A percentile compares a stretch with the other conserved stretches of the same genome.
Evolutionary conservation across 2,797 vertebrate species (phyloP).

Genomic region (Fringilla coelebs): DNA sequence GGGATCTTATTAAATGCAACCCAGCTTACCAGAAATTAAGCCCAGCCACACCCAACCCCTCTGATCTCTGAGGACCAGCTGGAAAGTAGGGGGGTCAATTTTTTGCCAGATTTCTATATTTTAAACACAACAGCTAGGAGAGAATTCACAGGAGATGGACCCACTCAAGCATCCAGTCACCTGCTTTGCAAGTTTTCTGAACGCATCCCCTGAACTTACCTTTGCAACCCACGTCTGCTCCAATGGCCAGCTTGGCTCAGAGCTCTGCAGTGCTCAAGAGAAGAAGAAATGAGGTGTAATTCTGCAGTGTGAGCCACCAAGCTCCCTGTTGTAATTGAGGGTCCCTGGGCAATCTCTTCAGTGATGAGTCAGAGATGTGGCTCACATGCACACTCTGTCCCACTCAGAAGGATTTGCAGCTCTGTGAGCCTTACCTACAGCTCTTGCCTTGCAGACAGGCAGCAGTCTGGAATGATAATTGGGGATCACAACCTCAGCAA

Average conservation of each 20-base stretch:
- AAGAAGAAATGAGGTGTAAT: background rate
- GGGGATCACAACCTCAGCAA: background rate
- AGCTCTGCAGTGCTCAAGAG: background rate
- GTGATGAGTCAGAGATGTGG: background rate
- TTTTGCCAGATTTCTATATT: background rate
- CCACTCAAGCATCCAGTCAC: background rate
- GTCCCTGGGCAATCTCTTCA: background rate
- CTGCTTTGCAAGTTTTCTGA: background rate
- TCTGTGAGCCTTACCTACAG: background rate
- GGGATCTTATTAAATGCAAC: background rate
- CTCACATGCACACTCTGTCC: background rate
- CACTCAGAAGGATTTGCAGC: background rate
- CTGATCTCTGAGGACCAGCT: background rate
- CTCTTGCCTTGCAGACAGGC: background rate
- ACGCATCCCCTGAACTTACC: background rate
- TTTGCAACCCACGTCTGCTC: background rate
- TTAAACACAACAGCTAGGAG: background rate
- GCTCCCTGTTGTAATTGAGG: background rate
- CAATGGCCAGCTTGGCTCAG: background rate
- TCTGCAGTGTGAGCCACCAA: background rate
- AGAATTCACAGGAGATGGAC: background rate
- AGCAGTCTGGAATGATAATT: background rate
- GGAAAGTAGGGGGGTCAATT: background rate
- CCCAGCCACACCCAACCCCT: background rate
- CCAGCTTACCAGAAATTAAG: background rate